Conservation (phyloP, 2,113 vertebrate species). For the Menura novaehollandiae region DNA sequence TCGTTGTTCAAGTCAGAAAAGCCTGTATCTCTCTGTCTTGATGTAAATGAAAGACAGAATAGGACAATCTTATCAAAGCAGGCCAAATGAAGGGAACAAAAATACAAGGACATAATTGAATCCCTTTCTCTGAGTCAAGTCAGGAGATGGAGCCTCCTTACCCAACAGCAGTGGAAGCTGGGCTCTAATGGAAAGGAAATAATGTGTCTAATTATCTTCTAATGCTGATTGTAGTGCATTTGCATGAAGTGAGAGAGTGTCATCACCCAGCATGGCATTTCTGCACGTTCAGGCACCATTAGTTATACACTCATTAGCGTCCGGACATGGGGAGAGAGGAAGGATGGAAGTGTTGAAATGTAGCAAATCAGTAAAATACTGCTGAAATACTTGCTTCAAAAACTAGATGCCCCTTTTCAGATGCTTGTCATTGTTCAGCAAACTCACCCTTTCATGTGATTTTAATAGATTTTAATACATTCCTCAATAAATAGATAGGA, state of each 20-base stretch:
- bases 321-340: background rate
- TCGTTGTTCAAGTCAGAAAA: background rate
- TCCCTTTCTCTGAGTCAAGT: background rate
- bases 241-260: slow-evolving; percentile 17
- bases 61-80: background rate
- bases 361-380: background rate
- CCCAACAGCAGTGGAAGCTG: background rate
- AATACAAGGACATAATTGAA: background rate
- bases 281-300: slow-evolving; percentile 40
- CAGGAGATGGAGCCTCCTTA: background rate
- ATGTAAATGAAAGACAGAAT: background rate
- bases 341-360: background rate
- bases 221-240: slow-evolving; percentile 52
- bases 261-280: slow-evolving; percentile 8
- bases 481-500: background rate
- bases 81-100: background rate
- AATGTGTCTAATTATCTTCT: slow-evolving; percentile 54
- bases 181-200: slow-evolving; percentile 53
- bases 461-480: background rate
- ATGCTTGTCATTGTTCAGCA: background rate
- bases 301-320: background rate
- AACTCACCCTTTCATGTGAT: background rate
- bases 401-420: background rate
- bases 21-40: background rate
- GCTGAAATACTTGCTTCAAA: background rate